These are phyloP conservation scores for Hypomecis punctinalis DNA, from an alignment of 2,888 invertebrate genomes.

Conservation along the genomic window DNA sequence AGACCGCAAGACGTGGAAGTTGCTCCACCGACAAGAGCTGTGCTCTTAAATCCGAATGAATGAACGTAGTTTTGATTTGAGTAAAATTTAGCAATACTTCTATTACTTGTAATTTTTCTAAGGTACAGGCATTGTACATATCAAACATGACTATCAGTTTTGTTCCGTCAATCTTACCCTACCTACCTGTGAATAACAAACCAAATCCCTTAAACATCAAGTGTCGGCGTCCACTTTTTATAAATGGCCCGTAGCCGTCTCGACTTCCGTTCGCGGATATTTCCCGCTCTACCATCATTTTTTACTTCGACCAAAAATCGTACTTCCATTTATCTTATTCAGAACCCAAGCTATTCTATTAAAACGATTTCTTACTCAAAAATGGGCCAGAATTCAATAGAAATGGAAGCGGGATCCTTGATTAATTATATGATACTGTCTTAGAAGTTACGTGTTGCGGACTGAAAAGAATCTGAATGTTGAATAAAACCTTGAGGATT, in stretches of 20 bases:
- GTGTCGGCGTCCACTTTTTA: constrained; percentile 47
- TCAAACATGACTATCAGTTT: no score
- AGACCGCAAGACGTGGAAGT: no score
- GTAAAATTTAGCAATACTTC: no score
- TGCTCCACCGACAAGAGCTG: no score
- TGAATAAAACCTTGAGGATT: constrained; percentile 5
- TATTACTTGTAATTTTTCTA: no score
- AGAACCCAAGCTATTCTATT: constrained; percentile 58
- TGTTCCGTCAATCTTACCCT: not conserved
- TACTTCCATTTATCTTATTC: constrained; percentile 61
- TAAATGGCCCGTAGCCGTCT: constrained; percentile 47
- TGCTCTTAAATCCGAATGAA: no score
- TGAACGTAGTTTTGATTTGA: no score
- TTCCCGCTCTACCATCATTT: constrained; percentile 52
- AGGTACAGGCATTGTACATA: no score
- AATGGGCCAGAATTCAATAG: constrained; percentile 67
- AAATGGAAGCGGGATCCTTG: constrained; percentile 58
- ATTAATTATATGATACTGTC: constrained; percentile 61
- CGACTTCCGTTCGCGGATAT: constrained; percentile 55
- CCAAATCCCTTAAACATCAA: constrained; percentile 29
- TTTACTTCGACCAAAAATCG: constrained; percentile 59
- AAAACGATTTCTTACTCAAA: constrained; percentile 71
- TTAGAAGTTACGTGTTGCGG: constrained; percentile 54
- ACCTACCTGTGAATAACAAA: no score
- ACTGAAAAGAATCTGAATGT: constrained; percentile 45